phyloP scores from a whole-genome alignment of 2,888 invertebrate genomes.

The Drepanosiphum platanoidis region DNA sequence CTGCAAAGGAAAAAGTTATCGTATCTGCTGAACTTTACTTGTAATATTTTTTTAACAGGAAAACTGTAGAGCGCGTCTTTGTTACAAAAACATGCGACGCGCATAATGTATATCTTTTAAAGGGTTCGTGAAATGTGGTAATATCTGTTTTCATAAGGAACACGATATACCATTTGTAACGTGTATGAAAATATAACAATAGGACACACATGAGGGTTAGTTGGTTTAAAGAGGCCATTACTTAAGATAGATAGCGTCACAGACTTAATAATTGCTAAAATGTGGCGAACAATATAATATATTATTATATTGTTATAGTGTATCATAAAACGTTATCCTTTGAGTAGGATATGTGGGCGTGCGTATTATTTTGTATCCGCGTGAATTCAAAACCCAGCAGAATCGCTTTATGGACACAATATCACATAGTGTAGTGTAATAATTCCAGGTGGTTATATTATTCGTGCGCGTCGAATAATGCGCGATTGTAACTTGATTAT shows the following conservation, averaged over 20 bases:
- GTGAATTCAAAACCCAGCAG: neutral
- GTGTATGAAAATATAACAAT: neutral
- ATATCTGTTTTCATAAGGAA: slow-evolving; percentile 9
- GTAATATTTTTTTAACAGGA: slow-evolving; percentile 6
- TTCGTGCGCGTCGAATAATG: neutral
- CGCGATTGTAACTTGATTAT: neutral
- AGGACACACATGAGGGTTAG: neutral
- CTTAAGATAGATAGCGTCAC: slow-evolving; percentile 20
- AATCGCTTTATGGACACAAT: neutral
- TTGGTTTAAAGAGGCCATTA: slow-evolving; percentile 3
- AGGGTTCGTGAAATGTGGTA: slow-evolving; percentile 29
- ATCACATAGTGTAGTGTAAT: neutral
- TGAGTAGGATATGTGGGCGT: neutral
- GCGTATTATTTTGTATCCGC: neutral
- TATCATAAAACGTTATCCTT: neutral
- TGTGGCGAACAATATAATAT: neutral
- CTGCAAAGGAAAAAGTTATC: neutral
- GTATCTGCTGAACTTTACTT: neutral
- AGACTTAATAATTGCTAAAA: slow-evolving; percentile 21
- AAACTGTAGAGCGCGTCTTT: neutral
- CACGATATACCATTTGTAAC: slow-evolving; percentile 32
- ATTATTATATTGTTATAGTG: neutral
- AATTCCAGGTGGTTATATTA: neutral
- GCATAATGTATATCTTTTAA: neutral
- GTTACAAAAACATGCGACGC: slow-evolving; percentile 7